These are phyloP conservation scores for Delichon dasypus DNA, from an alignment of 2,797 vertebrate species.

Conservation along the genomic window DNA sequence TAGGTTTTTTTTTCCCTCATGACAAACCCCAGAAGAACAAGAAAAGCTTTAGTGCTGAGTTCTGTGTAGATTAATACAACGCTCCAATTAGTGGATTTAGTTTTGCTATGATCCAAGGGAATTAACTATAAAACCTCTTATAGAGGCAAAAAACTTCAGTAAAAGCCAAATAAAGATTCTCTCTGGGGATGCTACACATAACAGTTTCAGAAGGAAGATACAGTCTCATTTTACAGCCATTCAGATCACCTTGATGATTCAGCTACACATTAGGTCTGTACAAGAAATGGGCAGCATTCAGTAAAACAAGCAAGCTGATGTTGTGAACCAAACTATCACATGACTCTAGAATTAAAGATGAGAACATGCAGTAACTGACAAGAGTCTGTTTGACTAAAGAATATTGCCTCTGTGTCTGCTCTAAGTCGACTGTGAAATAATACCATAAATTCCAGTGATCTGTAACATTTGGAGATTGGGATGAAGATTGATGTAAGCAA, in stretches of 20 bases:
- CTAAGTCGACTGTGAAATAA: neutral
- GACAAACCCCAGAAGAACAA: neutral
- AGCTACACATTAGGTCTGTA: neutral
- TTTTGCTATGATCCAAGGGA: neutral
- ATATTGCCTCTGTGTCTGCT: neutral
- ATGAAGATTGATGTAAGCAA: neutral
- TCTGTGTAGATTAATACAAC: neutral
- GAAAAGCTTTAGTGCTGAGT: neutral
- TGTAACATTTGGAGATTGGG: neutral
- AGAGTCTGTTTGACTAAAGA: neutral
- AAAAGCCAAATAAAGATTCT: neutral
- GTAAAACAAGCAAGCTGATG: neutral
- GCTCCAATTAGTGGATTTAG: neutral
- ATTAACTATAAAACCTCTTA: constrained; percentile 13
- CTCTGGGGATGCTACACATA: rapidly evolving
- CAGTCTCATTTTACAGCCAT: neutral
- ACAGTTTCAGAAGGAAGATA: neutral
- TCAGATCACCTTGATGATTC: neutral
- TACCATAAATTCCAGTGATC: neutral
- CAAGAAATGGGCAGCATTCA: neutral
- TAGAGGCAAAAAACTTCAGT: neutral
- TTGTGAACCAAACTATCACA: neutral
- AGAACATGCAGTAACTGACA: neutral
- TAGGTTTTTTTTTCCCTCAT: neutral
- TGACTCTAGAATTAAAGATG: neutral